These are phyloP conservation scores for Plebejus anna DNA, from an alignment of 2,888 invertebrate species.

Conservation along the genomic window DNA sequence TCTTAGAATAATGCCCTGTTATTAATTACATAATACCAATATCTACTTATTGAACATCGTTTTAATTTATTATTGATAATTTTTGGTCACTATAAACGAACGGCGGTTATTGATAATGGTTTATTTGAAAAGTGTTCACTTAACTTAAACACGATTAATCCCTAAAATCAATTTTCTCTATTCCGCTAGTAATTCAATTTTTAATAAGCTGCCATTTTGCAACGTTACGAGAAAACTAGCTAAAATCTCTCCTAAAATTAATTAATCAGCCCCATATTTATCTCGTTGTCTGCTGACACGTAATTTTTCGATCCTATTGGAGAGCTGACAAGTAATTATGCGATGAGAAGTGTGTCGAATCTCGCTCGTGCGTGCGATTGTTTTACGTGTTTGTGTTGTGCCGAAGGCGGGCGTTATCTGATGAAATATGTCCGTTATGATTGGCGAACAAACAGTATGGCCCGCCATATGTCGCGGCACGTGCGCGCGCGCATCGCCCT, in stretches of 20 bases:
- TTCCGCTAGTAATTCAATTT: not conserved
- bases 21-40: too few species aligned
- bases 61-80: too few species aligned
- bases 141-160: too few species aligned
- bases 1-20: too few species aligned
- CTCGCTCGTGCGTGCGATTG: slow-evolving; percentile 50
- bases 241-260: slow-evolving; percentile 8
- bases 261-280: slow-evolving; percentile 19
- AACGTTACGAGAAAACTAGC: not conserved
- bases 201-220: not conserved
- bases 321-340: slow-evolving; percentile 34
- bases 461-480: slow-evolving; percentile 78
- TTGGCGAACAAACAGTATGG: slow-evolving; percentile 80
- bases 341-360: slow-evolving; percentile 61
- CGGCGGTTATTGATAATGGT: too few species aligned
- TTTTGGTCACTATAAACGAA: too few species aligned
- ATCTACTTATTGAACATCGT: too few species aligned
- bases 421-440: slow-evolving; percentile 81
- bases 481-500: slow-evolving; percentile 73
- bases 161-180: not conserved
- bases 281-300: slow-evolving; percentile 35
- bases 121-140: too few species aligned
- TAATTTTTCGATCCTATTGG: slow-evolving; percentile 38
- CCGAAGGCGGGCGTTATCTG: slow-evolving; percentile 75
- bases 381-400: slow-evolving; percentile 72